A percentile compares a stretch with the other conserved stretches of the same genome.
Evolutionary conservation across 1,140 invertebrate genomes (phyloP).

Genomic region (Drosophila auraria): DNA sequence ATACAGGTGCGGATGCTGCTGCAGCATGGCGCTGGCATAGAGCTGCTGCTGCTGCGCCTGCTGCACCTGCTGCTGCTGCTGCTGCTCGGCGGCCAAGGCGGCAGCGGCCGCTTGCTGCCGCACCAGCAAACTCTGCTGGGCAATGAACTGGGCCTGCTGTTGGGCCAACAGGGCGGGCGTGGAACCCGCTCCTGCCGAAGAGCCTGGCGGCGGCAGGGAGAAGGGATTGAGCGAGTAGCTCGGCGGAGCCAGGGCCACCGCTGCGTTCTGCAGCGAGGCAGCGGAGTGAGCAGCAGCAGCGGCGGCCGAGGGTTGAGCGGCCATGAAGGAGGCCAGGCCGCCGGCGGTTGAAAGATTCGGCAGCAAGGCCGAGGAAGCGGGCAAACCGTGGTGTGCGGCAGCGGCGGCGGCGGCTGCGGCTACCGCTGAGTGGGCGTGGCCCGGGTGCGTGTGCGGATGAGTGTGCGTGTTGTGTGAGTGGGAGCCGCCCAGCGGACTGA

Average conservation of each 20-base stretch:
- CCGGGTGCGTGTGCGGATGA: constrained; percentile 50
- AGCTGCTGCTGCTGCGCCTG: constrained; percentile 71
- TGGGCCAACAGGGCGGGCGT: constrained; percentile 78
- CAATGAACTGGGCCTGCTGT: constrained; percentile 84
- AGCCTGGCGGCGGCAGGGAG: constrained; percentile 52
- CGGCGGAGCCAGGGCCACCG: constrained; percentile 37
- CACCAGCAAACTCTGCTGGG: constrained; percentile 80
- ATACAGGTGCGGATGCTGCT: constrained; percentile 61
- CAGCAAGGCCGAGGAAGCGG: constrained; percentile 51
- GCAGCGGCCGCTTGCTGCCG: constrained; percentile 80
- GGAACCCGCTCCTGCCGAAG: constrained; percentile 39
- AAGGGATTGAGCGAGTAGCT: constrained; percentile 69
- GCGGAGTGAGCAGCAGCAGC: constrained; percentile 33
- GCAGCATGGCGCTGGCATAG: constrained; percentile 74
- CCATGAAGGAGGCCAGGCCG: constrained; percentile 37
- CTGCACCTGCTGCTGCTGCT: constrained; percentile 68
- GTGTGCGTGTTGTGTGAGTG: constrained; percentile 64
- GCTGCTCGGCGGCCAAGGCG: constrained; percentile 68
- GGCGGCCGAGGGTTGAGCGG: constrained; percentile 10
- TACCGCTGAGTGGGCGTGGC: constrained; percentile 47
- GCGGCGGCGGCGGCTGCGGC: constrained; percentile 20
- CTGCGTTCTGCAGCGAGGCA: constrained; percentile 51
- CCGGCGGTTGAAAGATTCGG: constrained; percentile 49
- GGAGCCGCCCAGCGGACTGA: constrained; percentile 63
- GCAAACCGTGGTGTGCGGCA: constrained; percentile 65